Evolutionary conservation across 2,888 invertebrate genomes (phyloP), one percentile per base, ranked within the genome.

Genomic region (Luperina nickerlii): DNA sequence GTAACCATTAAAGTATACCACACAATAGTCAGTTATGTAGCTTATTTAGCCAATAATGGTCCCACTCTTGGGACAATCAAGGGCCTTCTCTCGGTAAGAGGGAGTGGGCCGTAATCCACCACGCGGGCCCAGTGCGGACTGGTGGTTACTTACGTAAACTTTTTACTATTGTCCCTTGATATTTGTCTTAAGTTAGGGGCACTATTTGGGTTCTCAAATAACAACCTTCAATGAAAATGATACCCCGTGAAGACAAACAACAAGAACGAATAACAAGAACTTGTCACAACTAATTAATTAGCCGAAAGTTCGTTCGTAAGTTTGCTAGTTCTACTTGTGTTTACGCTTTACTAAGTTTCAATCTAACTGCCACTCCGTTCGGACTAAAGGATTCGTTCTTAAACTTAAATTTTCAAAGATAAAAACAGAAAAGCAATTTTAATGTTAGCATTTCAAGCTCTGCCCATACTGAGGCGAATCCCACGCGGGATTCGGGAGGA

Each of bases 381-480:
- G 15, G 7, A 72, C 45, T 54, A 60, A 57, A 76, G 73, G 42
- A 67, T 74, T 78, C 24, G n/a, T 57, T 68, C 57, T 75, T 57
- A 48, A 72, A 71, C 66, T 72, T 48, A 45, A 79, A 81, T 62
- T 72, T 75, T 60, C 42, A 73, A 72, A 76, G 76, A 73, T 48
- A 74, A 82, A 72, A 86, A 74, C 77, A 32, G 65, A 79, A 86
- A 87, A 80, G 72, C 77, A 84, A 82, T 84, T 84, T 69, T 24
- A 74, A 81, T 84, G 66, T 74, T 71, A 48, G 32, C 32, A 48
- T 66, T 80, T 71, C n/a, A 42, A 60, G 57, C 18, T 42, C n/a
- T 38, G 38, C n/a, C 7, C 11, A 38, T 20, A 57, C n/a, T 38
- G 11, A 11, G 20, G n/a, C 7, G 2, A 42, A 71, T 11, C 38